Conservation (phyloP, 1,140 invertebrate species). For the Philopotamus ludificatus region DNA sequence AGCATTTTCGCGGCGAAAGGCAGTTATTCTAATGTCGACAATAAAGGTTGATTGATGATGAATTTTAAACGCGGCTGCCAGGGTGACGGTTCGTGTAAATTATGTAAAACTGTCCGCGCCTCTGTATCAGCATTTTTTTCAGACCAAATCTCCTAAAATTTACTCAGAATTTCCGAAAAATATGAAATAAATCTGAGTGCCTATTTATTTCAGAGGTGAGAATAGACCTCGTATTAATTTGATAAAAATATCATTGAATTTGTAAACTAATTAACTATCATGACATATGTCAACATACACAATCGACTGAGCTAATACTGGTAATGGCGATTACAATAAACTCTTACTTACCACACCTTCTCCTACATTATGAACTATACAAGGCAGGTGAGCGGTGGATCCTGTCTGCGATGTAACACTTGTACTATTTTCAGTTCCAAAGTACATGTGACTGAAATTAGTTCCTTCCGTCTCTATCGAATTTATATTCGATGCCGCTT, state of each 20-base stretch:
- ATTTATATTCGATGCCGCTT: conserved; percentile 17
- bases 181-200: too few species aligned
- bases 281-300: too few species aligned
- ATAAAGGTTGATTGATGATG: conserved; percentile 19
- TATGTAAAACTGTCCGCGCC: conserved; percentile 21
- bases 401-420: conserved; percentile 70
- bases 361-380: conserved; percentile 71
- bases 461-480: conserved; percentile 27
- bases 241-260: too few species aligned
- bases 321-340: too few species aligned
- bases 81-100: conserved; percentile 18
- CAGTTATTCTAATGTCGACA: conserved; percentile 3
- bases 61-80: background rate
- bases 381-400: conserved; percentile 70
- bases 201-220: too few species aligned
- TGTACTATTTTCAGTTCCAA: conserved; percentile 72
- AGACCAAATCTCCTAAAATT: too few species aligned
- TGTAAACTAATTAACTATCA: too few species aligned
- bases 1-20: background rate
- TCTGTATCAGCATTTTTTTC: conserved; percentile 19
- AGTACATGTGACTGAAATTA: conserved; percentile 57
- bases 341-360: conserved; percentile 75
- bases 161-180: too few species aligned
- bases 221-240: too few species aligned
- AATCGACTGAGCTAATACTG: too few species aligned